Conservation (phyloP, 2,888 invertebrate species). For the Campaea margaritaria region DNA sequence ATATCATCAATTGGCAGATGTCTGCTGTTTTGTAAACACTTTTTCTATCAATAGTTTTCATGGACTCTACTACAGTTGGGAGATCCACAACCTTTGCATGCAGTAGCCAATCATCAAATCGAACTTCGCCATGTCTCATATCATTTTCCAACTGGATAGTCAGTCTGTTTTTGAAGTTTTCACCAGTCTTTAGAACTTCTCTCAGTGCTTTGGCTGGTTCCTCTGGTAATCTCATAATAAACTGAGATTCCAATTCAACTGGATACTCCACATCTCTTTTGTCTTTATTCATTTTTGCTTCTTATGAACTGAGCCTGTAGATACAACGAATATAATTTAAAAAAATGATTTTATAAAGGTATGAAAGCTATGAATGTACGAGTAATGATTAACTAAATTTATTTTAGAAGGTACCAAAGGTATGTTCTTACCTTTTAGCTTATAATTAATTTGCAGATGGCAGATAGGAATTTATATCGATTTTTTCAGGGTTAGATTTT, state of each 20-base stretch:
- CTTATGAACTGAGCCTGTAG: constrained; percentile 2
- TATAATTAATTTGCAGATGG: too few relatives aligned
- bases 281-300: constrained; percentile 64
- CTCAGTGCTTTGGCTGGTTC: constrained; percentile 90
- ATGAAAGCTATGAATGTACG: too few relatives aligned
- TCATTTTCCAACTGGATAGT: constrained; percentile 95
- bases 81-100: constrained; percentile 96
- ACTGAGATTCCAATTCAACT: constrained; percentile 93
- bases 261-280: constrained; percentile 78
- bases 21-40: constrained; percentile 99
- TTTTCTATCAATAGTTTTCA: constrained; percentile 98
- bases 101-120: constrained; percentile 94
- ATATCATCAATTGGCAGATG: constrained; percentile 96
- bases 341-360: too few relatives aligned
- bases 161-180: constrained; percentile 93
- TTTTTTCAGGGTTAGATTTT: too few relatives aligned
- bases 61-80: constrained; percentile 95
- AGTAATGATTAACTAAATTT: not conserved
- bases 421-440: too few relatives aligned
- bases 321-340: not conserved
- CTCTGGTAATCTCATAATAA: constrained; percentile 92
- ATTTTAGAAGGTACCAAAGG: too few relatives aligned
- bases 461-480: too few relatives aligned
- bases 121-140: constrained; percentile 94
- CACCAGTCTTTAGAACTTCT: constrained; percentile 91